phyloP scores from a whole-genome alignment of 2,797 vertebrate genomes.

The Pangasius sanitwongsei region DNA sequence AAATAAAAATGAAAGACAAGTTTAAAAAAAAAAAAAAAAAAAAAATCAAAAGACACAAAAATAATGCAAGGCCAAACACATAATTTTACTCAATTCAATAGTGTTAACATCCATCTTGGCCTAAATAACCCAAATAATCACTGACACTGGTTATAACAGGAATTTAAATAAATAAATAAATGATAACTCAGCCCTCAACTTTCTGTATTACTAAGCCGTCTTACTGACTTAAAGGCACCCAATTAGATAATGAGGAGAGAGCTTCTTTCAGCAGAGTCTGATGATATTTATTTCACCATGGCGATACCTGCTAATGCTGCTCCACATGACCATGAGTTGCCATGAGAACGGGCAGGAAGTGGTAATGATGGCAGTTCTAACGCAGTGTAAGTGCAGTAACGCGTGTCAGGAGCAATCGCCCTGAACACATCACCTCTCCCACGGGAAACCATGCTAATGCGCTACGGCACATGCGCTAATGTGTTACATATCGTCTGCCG shows the following conservation, averaged over 20 bases:
- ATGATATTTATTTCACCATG: constrained; percentile 51
- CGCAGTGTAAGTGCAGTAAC: constrained; percentile 80
- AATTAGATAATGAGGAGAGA: constrained; percentile 22
- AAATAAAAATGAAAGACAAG: background rate
- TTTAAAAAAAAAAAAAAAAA: background rate
- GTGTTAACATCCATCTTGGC: background rate
- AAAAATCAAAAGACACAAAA: background rate
- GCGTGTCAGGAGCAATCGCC: constrained; percentile 80
- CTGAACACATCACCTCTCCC: constrained; percentile 82
- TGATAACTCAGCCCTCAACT: background rate
- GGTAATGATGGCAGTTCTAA: constrained; percentile 84
- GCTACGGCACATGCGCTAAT: constrained; percentile 67
- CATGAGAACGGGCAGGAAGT: constrained; percentile 75
- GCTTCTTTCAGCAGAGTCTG: constrained; percentile 25
- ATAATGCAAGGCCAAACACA: background rate
- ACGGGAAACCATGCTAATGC: constrained; percentile 72
- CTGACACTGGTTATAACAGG: background rate
- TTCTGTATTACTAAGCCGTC: background rate
- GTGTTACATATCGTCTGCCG: constrained; percentile 78
- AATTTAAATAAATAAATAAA: background rate
- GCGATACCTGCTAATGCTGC: constrained; percentile 55
- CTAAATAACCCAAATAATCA: background rate
- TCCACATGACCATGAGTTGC: constrained; percentile 73
- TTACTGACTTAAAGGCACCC: constrained; percentile 17
- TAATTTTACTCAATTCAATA: background rate